Percentiles rank a stretch among this genome's conserved stretches.
These are phyloP conservation scores for Drosophila lutescens DNA, from an alignment of 2,888 invertebrate genomes.

Conservation along the genomic window DNA sequence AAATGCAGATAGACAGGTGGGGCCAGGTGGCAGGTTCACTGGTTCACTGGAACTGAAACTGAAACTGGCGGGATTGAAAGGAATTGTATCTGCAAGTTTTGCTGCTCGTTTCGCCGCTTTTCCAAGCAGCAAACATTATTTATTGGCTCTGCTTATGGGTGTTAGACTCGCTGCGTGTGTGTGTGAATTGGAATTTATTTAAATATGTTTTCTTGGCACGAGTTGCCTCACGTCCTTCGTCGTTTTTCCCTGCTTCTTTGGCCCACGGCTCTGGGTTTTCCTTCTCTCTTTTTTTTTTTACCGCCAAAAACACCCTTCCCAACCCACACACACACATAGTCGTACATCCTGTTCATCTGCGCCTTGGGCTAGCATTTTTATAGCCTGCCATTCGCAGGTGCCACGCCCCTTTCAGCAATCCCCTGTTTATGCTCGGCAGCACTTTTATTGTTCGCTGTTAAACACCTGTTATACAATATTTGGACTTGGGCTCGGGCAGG, in stretches of 20 bases:
- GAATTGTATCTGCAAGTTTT: slow-evolving; percentile 48
- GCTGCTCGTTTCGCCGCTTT: slow-evolving; percentile 37
- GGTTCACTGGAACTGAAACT: not conserved
- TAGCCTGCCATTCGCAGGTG: slow-evolving; percentile 77
- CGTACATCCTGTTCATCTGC: slow-evolving; percentile 12
- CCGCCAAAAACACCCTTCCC: no score
- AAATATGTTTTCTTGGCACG: slow-evolving; percentile 63
- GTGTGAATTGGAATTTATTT: slow-evolving; percentile 75
- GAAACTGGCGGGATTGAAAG: slow-evolving; percentile 4
- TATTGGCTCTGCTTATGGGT: slow-evolving; percentile 67
- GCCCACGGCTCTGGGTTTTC: slow-evolving; percentile 4
- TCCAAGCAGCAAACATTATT: slow-evolving; percentile 62
- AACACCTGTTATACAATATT: slow-evolving; percentile 72
- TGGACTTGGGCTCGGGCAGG: not conserved
- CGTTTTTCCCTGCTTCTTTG: not conserved
- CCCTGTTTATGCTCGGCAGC: slow-evolving; percentile 50
- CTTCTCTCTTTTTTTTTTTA: not conserved
- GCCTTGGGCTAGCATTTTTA: slow-evolving; percentile 62
- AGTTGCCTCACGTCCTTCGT: slow-evolving; percentile 15
- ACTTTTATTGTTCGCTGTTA: slow-evolving; percentile 71
- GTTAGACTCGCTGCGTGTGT: slow-evolving; percentile 12
- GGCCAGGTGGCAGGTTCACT: not conserved
- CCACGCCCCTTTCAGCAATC: slow-evolving; percentile 16
- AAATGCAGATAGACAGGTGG: slow-evolving; percentile 67
- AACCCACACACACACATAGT: not conserved